These are phyloP conservation scores for Oeneis ivallda DNA, from an alignment of 2,888 invertebrate genomes.

Conservation along the genomic window DNA sequence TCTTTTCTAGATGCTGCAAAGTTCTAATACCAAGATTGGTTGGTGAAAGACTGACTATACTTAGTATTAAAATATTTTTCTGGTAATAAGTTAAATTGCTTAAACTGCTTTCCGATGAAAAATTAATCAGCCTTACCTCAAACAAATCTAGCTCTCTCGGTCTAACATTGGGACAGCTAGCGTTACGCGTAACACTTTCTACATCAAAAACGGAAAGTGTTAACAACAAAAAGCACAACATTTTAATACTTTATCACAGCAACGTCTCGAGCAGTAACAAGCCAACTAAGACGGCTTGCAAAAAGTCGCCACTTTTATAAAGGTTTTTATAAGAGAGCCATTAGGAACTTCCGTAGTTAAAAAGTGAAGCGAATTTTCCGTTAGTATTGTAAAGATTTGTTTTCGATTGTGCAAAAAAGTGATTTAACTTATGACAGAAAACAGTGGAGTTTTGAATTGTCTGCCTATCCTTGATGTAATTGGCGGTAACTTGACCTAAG, in stretches of 20 bases:
- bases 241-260: constrained; percentile 49
- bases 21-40: no score
- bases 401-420: constrained; percentile 12
- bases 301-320: constrained; percentile 56
- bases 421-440: background rate
- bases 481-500: no score
- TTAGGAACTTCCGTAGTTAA: constrained; percentile 41
- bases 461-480: no score
- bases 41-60: no score
- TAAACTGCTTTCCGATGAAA: no score
- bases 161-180: constrained; percentile 59
- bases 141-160: constrained; percentile 70
- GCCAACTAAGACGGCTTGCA: constrained; percentile 55
- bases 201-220: constrained; percentile 51
- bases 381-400: constrained; percentile 16
- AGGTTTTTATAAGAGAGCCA: constrained; percentile 50
- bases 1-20: no score
- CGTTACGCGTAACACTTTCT: constrained; percentile 57
- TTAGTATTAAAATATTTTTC: no score
- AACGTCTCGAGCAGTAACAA: constrained; percentile 43
- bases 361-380: constrained; percentile 31
- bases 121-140: constrained; percentile 68
- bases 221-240: constrained; percentile 54
- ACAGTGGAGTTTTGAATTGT: no score
- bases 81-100: no score